phyloP scores from a whole-genome alignment of 1,140 invertebrate genomes.

The Theocolax elegans region DNA sequence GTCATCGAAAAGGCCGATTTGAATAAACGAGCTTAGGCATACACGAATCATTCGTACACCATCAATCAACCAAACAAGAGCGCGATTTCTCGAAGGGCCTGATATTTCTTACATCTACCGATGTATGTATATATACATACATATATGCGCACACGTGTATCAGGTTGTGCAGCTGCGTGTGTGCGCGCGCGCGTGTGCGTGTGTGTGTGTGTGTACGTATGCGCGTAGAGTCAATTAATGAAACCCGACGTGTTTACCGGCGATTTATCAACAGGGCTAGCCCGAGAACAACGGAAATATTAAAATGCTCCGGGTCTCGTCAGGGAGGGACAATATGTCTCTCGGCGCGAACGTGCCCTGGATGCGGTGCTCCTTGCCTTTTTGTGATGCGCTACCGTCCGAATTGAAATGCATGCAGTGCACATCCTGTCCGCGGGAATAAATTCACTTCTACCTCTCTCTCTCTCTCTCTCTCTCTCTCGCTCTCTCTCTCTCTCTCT shows the following conservation, averaged over 20 bases:
- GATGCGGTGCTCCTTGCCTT: conserved; percentile 12
- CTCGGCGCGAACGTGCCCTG: conserved; percentile 31
- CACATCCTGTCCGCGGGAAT: conserved; percentile 40
- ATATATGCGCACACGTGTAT: no score
- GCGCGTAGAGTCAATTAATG: no score
- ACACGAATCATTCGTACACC: conserved; percentile 33
- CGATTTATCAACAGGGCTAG: conserved; percentile 32
- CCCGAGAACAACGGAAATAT: conserved; percentile 25
- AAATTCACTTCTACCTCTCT: no score
- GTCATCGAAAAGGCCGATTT: conserved; percentile 26
- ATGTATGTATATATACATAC: no score
- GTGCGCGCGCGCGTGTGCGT: background rate
- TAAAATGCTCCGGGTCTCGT: conserved; percentile 13
- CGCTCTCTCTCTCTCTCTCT: no score
- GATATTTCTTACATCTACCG: no score
- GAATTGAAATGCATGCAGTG: conserved; percentile 43
- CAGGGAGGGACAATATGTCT: conserved; percentile 6
- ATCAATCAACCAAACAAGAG: conserved; percentile 37
- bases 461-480: no score
- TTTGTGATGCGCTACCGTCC: conserved; percentile 13
- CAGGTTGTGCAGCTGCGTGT: background rate
- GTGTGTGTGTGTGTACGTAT: no score
- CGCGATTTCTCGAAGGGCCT: conserved; percentile 35
- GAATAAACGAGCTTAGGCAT: conserved; percentile 35
- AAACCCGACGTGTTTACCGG: conserved; percentile 33